These are phyloP conservation scores for Andrena camellia DNA, from an alignment of 2,888 invertebrate species.

Conservation along the genomic window DNA sequence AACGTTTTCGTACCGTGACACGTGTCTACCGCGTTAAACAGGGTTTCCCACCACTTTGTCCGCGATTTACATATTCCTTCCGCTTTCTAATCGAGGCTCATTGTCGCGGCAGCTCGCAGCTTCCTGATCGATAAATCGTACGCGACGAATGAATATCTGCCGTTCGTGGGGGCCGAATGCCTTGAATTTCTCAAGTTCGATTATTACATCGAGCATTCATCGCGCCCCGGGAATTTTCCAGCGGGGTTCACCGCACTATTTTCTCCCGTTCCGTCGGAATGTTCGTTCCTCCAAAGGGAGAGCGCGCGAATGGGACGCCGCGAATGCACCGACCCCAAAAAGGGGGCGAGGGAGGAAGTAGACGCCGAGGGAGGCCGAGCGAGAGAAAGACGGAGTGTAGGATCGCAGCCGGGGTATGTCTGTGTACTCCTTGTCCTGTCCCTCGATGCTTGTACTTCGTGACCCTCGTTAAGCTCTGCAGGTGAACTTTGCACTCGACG, in stretches of 20 bases:
- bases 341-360: neutral
- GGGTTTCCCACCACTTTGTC: too few species aligned
- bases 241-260: conserved; percentile 51
- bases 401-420: conserved; percentile 26
- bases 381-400: neutral
- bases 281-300: conserved; percentile 34
- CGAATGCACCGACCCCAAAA: neutral
- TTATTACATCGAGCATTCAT: conserved; percentile 64
- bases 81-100: conserved; percentile 20
- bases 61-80: too few species aligned
- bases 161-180: conserved; percentile 39
- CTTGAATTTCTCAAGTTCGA: conserved; percentile 61
- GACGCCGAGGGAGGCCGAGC: neutral
- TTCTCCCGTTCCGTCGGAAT: conserved; percentile 53
- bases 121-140: conserved; percentile 42
- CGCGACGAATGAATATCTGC: conserved; percentile 36
- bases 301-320: conserved; percentile 11
- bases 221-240: conserved; percentile 58
- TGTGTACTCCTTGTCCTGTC: conserved; percentile 18
- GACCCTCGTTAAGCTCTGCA: conserved; percentile 54
- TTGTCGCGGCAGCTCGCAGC: neutral
- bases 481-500: conserved; percentile 50
- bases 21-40: too few species aligned
- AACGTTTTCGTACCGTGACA: too few species aligned
- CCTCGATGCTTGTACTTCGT: conserved; percentile 54